Conservation (phyloP, 2,113 vertebrate species). For the Malurus elegans region DNA sequence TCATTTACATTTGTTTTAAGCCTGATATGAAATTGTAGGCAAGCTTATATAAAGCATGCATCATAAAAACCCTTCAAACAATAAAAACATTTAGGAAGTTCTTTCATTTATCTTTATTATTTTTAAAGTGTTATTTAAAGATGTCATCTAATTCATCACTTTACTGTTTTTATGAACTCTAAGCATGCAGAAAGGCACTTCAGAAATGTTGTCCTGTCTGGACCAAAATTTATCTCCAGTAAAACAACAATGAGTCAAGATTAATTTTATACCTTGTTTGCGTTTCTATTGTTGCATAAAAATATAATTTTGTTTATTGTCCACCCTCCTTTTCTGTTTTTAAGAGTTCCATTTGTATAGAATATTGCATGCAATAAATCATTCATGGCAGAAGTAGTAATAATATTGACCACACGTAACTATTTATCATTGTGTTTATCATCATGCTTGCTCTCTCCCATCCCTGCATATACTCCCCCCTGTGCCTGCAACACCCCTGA, state of each 20-base stretch:
- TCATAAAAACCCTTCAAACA: not conserved
- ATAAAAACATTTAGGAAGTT: not conserved
- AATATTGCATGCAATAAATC: not conserved
- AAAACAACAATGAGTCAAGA: not conserved
- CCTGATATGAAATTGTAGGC: not conserved
- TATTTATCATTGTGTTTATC: constrained; percentile 2
- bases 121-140: not conserved
- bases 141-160: not conserved
- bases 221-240: not conserved
- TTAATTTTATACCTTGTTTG: not conserved
- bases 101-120: not conserved
- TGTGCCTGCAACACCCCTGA: not conserved
- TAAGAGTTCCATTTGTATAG: not conserved
- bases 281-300: not conserved
- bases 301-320: not conserved
- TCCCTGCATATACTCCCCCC: not conserved
- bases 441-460: not conserved
- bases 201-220: not conserved
- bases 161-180: not conserved
- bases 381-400: not conserved
- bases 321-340: not conserved
- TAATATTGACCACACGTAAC: not conserved
- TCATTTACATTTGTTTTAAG: not conserved
- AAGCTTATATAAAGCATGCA: not conserved
- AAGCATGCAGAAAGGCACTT: not conserved